Percentiles rank a stretch among this genome's conserved stretches.
These are phyloP conservation scores for Pomacea maculata DNA, from an alignment of 1,140 invertebrate genomes.

Conservation along the genomic window DNA sequence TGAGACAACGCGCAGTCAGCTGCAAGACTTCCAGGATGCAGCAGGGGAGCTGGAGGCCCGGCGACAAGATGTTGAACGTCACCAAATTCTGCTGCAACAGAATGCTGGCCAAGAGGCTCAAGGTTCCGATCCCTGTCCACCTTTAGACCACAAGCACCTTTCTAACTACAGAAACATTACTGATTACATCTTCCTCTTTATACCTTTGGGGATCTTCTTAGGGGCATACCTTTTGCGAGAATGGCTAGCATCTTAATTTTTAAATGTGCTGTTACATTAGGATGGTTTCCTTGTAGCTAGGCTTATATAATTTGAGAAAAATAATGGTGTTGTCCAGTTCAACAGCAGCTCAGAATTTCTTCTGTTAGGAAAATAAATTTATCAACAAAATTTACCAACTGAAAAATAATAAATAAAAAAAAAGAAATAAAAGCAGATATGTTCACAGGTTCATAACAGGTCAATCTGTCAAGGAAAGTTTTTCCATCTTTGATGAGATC, in stretches of 20 bases:
- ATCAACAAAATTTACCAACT: no score
- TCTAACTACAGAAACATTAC: constrained; percentile 9
- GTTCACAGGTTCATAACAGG: no score
- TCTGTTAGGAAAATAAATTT: no score
- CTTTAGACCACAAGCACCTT: not conserved
- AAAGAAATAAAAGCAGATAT: no score
- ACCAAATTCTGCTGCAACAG: constrained; percentile 46
- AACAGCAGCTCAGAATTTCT: no score
- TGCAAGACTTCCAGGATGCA: constrained; percentile 47
- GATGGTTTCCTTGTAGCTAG: no score
- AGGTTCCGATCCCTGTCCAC: constrained; percentile 37
- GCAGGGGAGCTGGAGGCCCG: constrained; percentile 49
- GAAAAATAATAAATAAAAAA: no score
- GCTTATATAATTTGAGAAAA: no score
- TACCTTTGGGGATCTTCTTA: constrained; percentile 51
- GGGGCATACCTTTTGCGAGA: constrained; percentile 47
- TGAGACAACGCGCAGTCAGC: constrained; percentile 50
- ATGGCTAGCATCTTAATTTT: constrained; percentile 21
- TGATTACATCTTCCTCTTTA: constrained; percentile 36
- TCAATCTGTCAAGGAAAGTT: no score
- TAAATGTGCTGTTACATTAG: no score
- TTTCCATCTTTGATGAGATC: no score
- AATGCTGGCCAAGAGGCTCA: constrained; percentile 56
- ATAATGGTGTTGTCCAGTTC: no score
- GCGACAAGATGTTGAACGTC: constrained; percentile 49